phyloP scores from a whole-genome alignment of 2,113 vertebrate species.

The Phasianus colchicus region DNA sequence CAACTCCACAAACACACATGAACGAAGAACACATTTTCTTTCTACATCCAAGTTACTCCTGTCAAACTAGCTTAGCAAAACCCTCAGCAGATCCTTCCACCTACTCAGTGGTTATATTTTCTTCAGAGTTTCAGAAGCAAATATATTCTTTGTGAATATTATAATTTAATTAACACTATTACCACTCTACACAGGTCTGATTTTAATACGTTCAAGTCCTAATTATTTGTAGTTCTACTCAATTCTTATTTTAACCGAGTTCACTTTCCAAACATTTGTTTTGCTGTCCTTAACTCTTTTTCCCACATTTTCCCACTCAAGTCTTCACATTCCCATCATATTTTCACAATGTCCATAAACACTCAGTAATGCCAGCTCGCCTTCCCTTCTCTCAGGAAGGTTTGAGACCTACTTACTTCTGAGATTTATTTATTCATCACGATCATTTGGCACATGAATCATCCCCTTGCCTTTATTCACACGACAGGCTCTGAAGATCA shows the following conservation, averaged over 20 bases:
- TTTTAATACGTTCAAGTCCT: neutral
- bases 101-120: neutral
- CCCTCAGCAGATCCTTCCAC: conserved; percentile 1
- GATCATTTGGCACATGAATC: conserved; percentile 5
- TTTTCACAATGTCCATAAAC: neutral
- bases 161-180: conserved; percentile 2
- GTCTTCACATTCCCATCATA: neutral
- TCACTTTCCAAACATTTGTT: neutral
- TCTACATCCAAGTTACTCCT: neutral
- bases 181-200: neutral
- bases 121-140: neutral
- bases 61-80: conserved; percentile 7
- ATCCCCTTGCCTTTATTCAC: neutral
- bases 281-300: neutral
- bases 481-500: neutral
- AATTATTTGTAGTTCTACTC: neutral
- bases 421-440: neutral
- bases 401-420: neutral
- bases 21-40: neutral
- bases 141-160: neutral
- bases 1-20: neutral
- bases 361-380: neutral
- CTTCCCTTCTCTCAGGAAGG: neutral
- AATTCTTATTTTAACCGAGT: neutral
- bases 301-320: neutral